Conservation (phyloP, 2,113 vertebrate species). For the Callopanchax toddi region DNA sequence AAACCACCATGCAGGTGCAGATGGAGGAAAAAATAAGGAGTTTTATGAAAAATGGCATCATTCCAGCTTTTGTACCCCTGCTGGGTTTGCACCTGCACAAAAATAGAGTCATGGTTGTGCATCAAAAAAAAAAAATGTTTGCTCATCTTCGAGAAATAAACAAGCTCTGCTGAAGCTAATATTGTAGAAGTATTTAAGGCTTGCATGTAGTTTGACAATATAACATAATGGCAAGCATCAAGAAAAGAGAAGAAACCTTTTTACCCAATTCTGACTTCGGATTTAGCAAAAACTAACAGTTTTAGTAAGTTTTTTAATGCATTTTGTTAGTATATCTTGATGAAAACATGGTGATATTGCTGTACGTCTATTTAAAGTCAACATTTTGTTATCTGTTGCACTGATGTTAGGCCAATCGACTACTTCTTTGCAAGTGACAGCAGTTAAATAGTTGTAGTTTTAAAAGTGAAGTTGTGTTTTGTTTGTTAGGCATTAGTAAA, state of each 20-base stretch:
- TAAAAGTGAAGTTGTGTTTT: too few relatives aligned
- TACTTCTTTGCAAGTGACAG: too few relatives aligned
- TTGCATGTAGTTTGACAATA: not conserved
- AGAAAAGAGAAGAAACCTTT: not conserved
- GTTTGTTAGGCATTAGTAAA: too few relatives aligned
- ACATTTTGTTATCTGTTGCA: too few relatives aligned
- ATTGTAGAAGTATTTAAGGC: not conserved
- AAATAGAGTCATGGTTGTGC: not conserved
- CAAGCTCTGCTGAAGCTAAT: not conserved
- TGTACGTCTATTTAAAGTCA: too few relatives aligned
- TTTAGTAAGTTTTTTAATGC: too few relatives aligned
- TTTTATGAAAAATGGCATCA: constrained; percentile 7
- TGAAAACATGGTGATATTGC: too few relatives aligned
- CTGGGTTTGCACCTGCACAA: constrained; percentile 10
- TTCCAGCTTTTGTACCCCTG: not conserved
- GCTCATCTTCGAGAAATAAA: not conserved
- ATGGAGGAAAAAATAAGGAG: not conserved
- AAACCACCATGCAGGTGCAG: not conserved
- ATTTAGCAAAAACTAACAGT: too few relatives aligned
- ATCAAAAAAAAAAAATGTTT: not conserved
- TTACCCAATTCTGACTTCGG: not conserved
- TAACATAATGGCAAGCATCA: not conserved
- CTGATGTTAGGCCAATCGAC: too few relatives aligned
- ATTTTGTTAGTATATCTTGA: too few relatives aligned
- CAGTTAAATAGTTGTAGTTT: too few relatives aligned